Percentiles rank a stretch among this genome's conserved stretches.
Evolutionary conservation across 2,113 vertebrate species (phyloP).

Genomic region (Bucco capensis): DNA sequence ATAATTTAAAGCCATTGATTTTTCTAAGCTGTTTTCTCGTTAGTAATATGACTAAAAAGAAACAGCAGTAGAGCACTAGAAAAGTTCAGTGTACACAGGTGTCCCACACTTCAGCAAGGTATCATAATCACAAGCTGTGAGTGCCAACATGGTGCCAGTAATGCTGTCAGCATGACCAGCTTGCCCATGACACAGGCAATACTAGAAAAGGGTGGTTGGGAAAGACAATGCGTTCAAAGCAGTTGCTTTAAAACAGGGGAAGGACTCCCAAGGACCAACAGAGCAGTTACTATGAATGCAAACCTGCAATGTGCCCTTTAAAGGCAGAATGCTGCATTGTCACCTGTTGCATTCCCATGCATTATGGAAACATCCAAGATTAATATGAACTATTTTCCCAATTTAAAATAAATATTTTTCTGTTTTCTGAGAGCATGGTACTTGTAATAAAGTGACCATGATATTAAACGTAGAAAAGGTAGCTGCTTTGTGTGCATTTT

Average conservation of each 20-base stretch:
- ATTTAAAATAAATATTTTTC: neutral
- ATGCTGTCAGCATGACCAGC: neutral
- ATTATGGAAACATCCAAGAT: neutral
- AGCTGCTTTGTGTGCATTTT: neutral
- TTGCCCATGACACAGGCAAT: neutral
- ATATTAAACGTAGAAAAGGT: neutral
- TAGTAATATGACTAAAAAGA: conserved; percentile 37
- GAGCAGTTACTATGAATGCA: neutral
- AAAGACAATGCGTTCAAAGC: neutral
- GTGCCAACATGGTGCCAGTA: neutral
- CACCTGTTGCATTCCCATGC: neutral
- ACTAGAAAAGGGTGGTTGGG: neutral
- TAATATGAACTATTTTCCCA: neutral
- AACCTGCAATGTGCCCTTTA: neutral
- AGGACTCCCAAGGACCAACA: neutral
- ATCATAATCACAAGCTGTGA: neutral
- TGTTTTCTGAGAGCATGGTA: neutral
- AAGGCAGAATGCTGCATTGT: neutral
- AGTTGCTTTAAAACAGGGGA: neutral
- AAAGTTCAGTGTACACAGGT: neutral
- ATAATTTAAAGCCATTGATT: conserved; percentile 72
- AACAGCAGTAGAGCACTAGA: conserved; percentile 27
- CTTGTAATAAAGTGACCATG: neutral
- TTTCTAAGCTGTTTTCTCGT: conserved; percentile 69
- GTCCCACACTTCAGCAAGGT: neutral